Percentiles rank a stretch among this genome's conserved stretches.
Evolutionary conservation across 1,140 invertebrate species (phyloP).

Genomic region (Drosophila pachea): DNA sequence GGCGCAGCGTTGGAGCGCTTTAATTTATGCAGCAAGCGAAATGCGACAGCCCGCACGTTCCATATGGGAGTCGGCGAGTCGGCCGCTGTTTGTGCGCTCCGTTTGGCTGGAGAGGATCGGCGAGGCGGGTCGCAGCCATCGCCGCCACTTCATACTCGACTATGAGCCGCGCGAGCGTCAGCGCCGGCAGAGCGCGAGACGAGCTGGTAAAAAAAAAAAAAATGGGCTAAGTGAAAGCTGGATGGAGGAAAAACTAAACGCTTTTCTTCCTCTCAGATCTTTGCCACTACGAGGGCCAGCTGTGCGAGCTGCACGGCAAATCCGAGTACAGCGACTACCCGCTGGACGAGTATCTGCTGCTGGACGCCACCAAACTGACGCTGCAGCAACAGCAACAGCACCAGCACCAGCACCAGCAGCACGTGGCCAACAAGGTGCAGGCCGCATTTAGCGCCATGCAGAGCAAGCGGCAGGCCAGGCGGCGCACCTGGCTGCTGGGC

Average conservation of each 20-base stretch:
- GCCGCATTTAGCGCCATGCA: slow-evolving; percentile 20
- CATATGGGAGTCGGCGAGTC: slow-evolving; percentile 77
- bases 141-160: slow-evolving; percentile 75
- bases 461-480: slow-evolving; percentile 44
- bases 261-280: too few relatives aligned
- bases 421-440: slow-evolving; percentile 37
- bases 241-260: too few relatives aligned
- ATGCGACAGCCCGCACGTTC: slow-evolving; percentile 47
- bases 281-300: slow-evolving; percentile 27
- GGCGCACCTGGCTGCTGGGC: slow-evolving; percentile 57
- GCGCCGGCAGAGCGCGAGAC: slow-evolving; percentile 46
- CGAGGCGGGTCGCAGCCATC: slow-evolving; percentile 41
- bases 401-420: slow-evolving; percentile 41
- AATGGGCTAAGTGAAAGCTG: too few relatives aligned
- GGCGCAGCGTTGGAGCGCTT: slow-evolving; percentile 15
- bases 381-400: slow-evolving; percentile 56
- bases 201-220: slow-evolving; percentile 33
- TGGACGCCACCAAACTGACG: slow-evolving; percentile 63
- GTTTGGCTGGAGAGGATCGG: slow-evolving; percentile 69
- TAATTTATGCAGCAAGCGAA: slow-evolving; percentile 44
- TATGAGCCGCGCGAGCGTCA: slow-evolving; percentile 69
- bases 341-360: slow-evolving; percentile 52
- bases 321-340: slow-evolving; percentile 45
- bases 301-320: slow-evolving; percentile 42
- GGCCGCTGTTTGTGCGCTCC: slow-evolving; percentile 74